Evolutionary conservation across 1,140 invertebrate species (phyloP).

Genomic region (Oedothorax gibbosus): DNA sequence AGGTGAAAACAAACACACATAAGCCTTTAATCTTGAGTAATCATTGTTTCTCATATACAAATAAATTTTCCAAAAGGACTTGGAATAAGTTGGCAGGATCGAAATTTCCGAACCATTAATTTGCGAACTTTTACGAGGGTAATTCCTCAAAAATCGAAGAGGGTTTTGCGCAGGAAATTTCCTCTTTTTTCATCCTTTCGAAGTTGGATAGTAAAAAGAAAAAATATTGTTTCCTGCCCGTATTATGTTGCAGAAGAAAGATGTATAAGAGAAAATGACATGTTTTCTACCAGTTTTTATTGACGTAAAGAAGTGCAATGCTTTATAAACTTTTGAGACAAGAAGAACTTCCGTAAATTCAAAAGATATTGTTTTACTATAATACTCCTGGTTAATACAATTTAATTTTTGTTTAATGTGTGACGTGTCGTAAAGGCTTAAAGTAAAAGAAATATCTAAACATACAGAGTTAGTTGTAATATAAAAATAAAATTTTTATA

Average conservation of each 20-base stretch:
- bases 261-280: too few species aligned
- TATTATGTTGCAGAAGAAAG: slow-evolving; percentile 23
- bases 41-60: slow-evolving; percentile 5
- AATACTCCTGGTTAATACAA: too few species aligned
- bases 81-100: slow-evolving; percentile 32
- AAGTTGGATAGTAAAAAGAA: slow-evolving; percentile 3
- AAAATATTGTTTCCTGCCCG: slow-evolving; percentile 34
- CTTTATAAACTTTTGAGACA: too few species aligned
- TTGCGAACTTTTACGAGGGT: slow-evolving; percentile 53
- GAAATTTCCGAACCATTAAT: slow-evolving; percentile 53
- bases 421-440: too few species aligned
- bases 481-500: too few species aligned
- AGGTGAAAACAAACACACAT: slow-evolving; percentile 24
- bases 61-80: neutral
- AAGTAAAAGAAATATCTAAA: too few species aligned
- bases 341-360: too few species aligned
- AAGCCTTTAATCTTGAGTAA: slow-evolving; percentile 34
- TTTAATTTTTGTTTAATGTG: too few species aligned
- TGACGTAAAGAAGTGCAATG: too few species aligned
- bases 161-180: slow-evolving; percentile 42
- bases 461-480: too few species aligned
- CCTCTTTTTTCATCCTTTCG: slow-evolving; percentile 25
- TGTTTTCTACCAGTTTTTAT: too few species aligned
- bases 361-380: too few species aligned
- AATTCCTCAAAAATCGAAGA: slow-evolving; percentile 47